Evolutionary conservation across 2,888 invertebrate species (phyloP).

Genomic region (Eupithecia tripunctaria): DNA sequence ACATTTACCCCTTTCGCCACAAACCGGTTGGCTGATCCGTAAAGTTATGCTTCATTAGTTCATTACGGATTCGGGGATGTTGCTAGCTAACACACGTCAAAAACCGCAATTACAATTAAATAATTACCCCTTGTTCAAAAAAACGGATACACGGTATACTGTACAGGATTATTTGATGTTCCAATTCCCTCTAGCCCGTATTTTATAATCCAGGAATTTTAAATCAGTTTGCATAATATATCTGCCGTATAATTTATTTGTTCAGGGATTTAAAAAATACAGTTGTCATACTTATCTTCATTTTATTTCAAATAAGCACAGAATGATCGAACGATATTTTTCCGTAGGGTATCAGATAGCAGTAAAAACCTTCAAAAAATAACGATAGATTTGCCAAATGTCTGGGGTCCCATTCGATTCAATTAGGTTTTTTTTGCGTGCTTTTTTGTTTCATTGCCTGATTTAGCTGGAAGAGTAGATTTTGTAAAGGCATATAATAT

Average conservation of each 20-base stretch:
- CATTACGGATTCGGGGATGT: slow-evolving; percentile 46
- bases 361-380: not conserved
- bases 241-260: not conserved
- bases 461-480: too few species aligned
- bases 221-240: too few species aligned
- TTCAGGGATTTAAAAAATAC: not conserved
- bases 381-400: not conserved
- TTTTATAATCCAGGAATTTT: not conserved
- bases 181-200: not conserved
- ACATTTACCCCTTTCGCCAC: too few species aligned
- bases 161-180: slow-evolving; percentile 5
- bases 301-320: not conserved
- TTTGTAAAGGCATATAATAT: too few species aligned
- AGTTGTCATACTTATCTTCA: not conserved
- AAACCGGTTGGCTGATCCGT: not conserved
- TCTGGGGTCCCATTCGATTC: not conserved
- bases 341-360: not conserved
- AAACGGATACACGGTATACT: not conserved
- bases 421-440: not conserved
- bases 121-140: slow-evolving; percentile 22
- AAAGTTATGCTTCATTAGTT: slow-evolving; percentile 51
- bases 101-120: slow-evolving; percentile 50
- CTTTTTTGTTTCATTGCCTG: too few species aligned
- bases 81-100: slow-evolving; percentile 43
- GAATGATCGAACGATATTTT: slow-evolving; percentile 4